Conservation (phyloP, 2,113 vertebrate species). For the Mormyrus iriodes region DNA sequence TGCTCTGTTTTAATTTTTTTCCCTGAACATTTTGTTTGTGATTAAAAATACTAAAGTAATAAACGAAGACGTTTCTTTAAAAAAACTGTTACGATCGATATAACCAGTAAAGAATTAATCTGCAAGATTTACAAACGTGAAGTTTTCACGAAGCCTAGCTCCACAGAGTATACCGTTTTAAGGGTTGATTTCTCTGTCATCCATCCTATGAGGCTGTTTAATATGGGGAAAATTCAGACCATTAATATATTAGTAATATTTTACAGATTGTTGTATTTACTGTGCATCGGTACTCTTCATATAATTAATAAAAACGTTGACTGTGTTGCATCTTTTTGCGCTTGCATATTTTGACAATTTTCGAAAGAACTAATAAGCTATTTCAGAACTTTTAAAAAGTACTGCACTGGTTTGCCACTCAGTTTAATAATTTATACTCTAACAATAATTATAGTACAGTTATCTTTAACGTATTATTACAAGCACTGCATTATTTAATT, state of each 20-base stretch:
- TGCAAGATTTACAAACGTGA: neutral
- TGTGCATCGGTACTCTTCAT: constrained; percentile 67
- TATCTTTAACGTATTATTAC: neutral
- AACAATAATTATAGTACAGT: neutral
- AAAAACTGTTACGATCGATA: constrained; percentile 41
- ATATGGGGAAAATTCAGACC: constrained; percentile 39
- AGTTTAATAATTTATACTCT: neutral
- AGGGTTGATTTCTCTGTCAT: constrained; percentile 48
- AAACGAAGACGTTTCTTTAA: neutral
- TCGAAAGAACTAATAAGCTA: neutral
- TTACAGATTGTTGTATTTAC: constrained; percentile 66
- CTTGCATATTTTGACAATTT: neutral
- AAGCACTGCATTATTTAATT: neutral
- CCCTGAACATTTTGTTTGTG: constrained; percentile 27
- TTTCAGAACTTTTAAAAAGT: too few species aligned
- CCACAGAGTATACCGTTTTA: neutral
- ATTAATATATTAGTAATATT: constrained; percentile 58
- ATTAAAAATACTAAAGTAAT: neutral
- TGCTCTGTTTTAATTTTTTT: constrained; percentile 42
- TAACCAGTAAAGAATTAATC: constrained; percentile 39
- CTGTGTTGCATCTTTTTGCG: constrained; percentile 23
- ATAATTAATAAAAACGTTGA: constrained; percentile 70
- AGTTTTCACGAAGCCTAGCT: neutral
- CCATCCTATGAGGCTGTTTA: constrained; percentile 40
- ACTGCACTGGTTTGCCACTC: neutral